phyloP scores from a whole-genome alignment of 2,113 vertebrate species.

The Leucoraja erinaceus region DNA sequence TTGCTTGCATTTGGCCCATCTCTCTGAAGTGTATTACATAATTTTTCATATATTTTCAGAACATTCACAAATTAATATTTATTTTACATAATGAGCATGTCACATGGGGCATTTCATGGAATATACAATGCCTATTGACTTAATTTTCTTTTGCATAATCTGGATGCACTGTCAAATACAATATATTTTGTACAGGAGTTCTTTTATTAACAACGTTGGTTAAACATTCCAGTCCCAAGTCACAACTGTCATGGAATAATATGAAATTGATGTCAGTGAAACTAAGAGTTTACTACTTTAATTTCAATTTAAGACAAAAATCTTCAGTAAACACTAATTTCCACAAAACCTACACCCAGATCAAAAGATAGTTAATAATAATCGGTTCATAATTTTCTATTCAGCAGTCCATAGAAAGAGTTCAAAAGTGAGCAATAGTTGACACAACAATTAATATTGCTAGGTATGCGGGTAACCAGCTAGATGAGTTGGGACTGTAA shows the following conservation, averaged over 20 bases:
- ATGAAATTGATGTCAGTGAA: constrained; percentile 48
- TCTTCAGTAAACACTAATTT: constrained; percentile 39
- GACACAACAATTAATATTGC: neutral
- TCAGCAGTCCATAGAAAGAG: neutral
- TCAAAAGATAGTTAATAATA: neutral
- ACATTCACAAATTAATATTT: neutral
- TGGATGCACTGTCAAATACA: neutral
- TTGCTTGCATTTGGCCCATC: no score
- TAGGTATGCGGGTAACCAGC: neutral
- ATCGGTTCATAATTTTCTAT: neutral
- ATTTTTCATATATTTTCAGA: neutral
- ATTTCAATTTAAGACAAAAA: constrained; percentile 48
- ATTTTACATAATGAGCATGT: neutral
- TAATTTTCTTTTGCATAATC: neutral
- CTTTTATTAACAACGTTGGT: neutral
- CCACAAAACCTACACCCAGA: neutral
- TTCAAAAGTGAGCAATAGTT: neutral
- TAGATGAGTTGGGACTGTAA: neutral
- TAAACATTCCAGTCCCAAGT: neutral
- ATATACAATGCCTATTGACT: neutral
- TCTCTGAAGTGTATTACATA: neutral
- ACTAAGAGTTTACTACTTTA: constrained; percentile 51
- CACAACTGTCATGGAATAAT: neutral
- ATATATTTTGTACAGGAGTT: neutral
- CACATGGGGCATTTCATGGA: neutral